phyloP scores from a whole-genome alignment of 2,113 vertebrate species.

The Piaya cayana region DNA sequence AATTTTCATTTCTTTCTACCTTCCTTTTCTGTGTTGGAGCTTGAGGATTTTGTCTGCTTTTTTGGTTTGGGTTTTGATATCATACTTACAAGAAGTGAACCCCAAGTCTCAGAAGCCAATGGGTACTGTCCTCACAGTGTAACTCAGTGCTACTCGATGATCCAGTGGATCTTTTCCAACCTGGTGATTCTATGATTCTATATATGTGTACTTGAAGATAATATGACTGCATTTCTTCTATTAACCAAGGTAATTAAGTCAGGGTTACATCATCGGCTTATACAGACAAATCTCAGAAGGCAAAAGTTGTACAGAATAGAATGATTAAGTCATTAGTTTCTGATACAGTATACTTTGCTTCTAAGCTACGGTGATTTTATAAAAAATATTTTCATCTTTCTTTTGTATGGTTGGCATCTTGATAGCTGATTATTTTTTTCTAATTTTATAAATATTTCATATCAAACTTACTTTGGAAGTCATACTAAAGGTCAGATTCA shows the following conservation, averaged over 20 bases:
- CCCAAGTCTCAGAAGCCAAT: not conserved
- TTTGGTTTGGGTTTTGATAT: not conserved
- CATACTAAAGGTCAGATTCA: not conserved
- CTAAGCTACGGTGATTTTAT: not conserved
- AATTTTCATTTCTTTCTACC: not conserved
- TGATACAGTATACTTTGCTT: not conserved
- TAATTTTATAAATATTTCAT: not conserved
- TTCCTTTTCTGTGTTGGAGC: not conserved
- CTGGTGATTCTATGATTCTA: too few species aligned
- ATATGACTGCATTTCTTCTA: not conserved
- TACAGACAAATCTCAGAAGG: slow-evolving; percentile 25
- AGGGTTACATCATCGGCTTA: not conserved
- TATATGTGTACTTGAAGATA: not conserved
- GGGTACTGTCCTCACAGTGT: not conserved
- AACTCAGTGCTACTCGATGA: not conserved
- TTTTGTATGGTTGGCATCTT: not conserved
- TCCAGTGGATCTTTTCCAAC: too few species aligned
- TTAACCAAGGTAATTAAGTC: slow-evolving; percentile 2
- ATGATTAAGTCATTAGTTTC: not conserved
- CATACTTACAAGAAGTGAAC: not conserved
- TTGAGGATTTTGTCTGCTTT: not conserved
- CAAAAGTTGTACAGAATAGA: not conserved
- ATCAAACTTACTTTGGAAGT: not conserved
- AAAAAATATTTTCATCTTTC: not conserved
- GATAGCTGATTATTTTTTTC: not conserved